These are phyloP conservation scores for Macrotis lagotis DNA, from an alignment of 2,113 vertebrate species.

Conservation along the genomic window DNA sequence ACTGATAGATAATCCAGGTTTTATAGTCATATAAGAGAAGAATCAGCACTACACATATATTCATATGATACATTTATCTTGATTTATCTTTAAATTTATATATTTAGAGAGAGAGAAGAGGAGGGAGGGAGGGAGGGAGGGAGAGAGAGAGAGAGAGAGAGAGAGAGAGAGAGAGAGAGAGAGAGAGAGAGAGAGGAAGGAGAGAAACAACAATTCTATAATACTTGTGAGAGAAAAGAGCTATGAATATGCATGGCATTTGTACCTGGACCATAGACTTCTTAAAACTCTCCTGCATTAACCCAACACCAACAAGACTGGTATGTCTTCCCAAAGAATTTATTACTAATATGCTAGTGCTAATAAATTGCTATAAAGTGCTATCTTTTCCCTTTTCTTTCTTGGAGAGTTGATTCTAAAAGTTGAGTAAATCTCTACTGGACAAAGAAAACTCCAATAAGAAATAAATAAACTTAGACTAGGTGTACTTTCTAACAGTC, in stretches of 20 bases:
- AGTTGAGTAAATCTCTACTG: conserved; percentile 47
- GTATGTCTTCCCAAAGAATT: conserved; percentile 6
- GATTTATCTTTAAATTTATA: no score
- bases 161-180: no score
- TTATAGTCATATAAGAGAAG: no score
- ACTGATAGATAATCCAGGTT: no score
- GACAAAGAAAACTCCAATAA: conserved; percentile 46
- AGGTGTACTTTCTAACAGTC: conserved; percentile 44
- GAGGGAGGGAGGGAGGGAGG: no score
- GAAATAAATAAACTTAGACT: conserved; percentile 51
- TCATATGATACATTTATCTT: no score
- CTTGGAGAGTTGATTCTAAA: conserved; percentile 35
- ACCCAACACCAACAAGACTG: background rate
- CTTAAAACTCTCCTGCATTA: conserved; percentile 34
- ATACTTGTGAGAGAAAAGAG: no score
- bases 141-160: no score
- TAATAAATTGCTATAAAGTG: background rate
- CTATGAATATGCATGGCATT: background rate
- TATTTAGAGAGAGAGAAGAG: no score
- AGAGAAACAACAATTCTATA: no score
- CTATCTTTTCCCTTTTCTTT: conserved; percentile 31
- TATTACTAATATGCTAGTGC: background rate
- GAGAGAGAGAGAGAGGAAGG: no score
- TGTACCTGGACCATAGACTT: conserved; percentile 7
- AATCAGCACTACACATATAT: no score